These are phyloP conservation scores for Coremacera marginata DNA, from an alignment of 2,888 invertebrate species.

Conservation along the genomic window DNA sequence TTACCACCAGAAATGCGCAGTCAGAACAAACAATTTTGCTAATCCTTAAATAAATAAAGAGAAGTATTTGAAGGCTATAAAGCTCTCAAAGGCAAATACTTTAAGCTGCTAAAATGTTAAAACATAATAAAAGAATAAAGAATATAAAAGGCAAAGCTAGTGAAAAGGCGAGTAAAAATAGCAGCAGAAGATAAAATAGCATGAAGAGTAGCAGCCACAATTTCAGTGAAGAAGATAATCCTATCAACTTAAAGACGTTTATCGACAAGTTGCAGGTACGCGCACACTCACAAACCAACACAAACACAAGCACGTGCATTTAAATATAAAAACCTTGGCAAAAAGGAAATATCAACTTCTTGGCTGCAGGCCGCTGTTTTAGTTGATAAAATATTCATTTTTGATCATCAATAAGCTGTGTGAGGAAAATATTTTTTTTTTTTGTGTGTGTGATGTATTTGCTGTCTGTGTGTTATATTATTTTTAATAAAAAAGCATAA, in stretches of 20 bases:
- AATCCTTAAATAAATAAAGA: slow-evolving; percentile 28
- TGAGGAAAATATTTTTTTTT: background rate
- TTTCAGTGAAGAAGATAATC: slow-evolving; percentile 45
- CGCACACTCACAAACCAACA: background rate
- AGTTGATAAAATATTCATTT: slow-evolving; percentile 31
- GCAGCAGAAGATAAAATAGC: background rate
- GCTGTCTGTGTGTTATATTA: background rate
- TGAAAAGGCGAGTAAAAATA: background rate
- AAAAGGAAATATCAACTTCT: background rate
- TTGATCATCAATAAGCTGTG: slow-evolving; percentile 9
- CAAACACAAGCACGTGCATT: background rate
- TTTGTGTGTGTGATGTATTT: background rate
- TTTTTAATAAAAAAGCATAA: background rate
- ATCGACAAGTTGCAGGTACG: slow-evolving; percentile 51
- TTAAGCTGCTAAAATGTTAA: background rate
- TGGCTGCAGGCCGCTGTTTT: background rate
- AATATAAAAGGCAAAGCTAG: background rate
- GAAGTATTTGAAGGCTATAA: background rate
- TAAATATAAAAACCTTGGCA: background rate
- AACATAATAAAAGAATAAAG: background rate
- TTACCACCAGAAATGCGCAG: background rate
- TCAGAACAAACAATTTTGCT: slow-evolving; percentile 2
- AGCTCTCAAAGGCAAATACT: background rate
- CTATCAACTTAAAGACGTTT: slow-evolving; percentile 46
- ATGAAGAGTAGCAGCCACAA: background rate